A percentile compares a stretch with the other conserved stretches of the same genome.
These are phyloP conservation scores for Drepanosiphum platanoidis DNA, from an alignment of 2,888 invertebrate species.

Conservation along the genomic window DNA sequence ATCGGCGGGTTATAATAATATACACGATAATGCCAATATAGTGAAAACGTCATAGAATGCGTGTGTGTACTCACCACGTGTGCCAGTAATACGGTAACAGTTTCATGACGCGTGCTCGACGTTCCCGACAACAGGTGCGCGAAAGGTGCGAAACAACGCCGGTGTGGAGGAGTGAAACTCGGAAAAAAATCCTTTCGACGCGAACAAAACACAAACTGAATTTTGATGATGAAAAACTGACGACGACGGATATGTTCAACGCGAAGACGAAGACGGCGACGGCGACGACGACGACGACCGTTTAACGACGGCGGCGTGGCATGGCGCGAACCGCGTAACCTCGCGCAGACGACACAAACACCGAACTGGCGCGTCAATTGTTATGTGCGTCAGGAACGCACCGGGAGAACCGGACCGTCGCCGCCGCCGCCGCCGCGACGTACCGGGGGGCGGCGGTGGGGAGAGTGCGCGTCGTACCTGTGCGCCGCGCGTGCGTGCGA, in stretches of 20 bases:
- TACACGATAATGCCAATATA: too few relatives aligned
- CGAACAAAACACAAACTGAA: not conserved
- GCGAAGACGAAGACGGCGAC: not conserved
- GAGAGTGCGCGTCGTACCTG: not conserved
- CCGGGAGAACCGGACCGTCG: slow-evolving; percentile 56
- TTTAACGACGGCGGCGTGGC: not conserved
- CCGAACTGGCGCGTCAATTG: slow-evolving; percentile 47
- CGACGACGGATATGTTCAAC: not conserved
- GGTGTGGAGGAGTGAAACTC: not conserved
- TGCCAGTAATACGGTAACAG: slow-evolving; percentile 56
- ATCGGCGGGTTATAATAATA: too few relatives aligned
- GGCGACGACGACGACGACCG: not conserved
- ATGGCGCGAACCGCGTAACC: not conserved
- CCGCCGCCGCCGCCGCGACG: not conserved
- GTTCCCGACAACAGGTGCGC: not conserved
- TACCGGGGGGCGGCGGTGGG: not conserved
- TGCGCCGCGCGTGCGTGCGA: not conserved
- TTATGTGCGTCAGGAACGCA: slow-evolving; percentile 38
- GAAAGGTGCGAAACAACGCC: not conserved
- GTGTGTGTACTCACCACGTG: slow-evolving; percentile 41
- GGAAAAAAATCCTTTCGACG: not conserved
- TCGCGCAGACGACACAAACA: slow-evolving; percentile 36
- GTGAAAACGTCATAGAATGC: too few relatives aligned
- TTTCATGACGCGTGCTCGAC: slow-evolving; percentile 22
- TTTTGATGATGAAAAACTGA: too few relatives aligned